Evolutionary conservation across 2,888 invertebrate species (phyloP).

Genomic region (Cepaea hortensis): DNA sequence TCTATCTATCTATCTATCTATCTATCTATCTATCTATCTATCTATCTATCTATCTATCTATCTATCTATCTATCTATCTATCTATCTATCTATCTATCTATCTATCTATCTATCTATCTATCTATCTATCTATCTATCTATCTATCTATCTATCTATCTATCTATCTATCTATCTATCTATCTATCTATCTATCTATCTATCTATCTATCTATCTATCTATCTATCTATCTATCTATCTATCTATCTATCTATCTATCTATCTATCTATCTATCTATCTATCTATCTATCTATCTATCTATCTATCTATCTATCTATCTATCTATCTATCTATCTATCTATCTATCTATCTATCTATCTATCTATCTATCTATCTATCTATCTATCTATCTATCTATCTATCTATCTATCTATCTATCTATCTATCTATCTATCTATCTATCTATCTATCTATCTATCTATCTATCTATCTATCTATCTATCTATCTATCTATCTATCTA

Average conservation of each 20-base stretch:
- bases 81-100: constrained; percentile 1
- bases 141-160: constrained; percentile 1
- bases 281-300: constrained; percentile 1
- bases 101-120: constrained; percentile 1
- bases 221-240: constrained; percentile 1
- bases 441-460: constrained; percentile 1
- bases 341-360: constrained; percentile 1
- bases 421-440: constrained; percentile 1
- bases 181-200: constrained; percentile 1
- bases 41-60: constrained; percentile 1
- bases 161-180: constrained; percentile 1
- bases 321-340: constrained; percentile 1
- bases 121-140: constrained; percentile 1
- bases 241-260: constrained; percentile 1
- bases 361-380: constrained; percentile 1
- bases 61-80: constrained; percentile 1
- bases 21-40: constrained; percentile 1
- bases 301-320: constrained; percentile 1
- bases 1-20: constrained; percentile 1
- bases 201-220: constrained; percentile 1
- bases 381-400: constrained; percentile 1
- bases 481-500: constrained; percentile 1
- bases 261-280: constrained; percentile 1
- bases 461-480: constrained; percentile 1
- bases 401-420: constrained; percentile 1